phyloP scores from a whole-genome alignment of 1,140 invertebrate species.

The Drosophila biarmipes region DNA sequence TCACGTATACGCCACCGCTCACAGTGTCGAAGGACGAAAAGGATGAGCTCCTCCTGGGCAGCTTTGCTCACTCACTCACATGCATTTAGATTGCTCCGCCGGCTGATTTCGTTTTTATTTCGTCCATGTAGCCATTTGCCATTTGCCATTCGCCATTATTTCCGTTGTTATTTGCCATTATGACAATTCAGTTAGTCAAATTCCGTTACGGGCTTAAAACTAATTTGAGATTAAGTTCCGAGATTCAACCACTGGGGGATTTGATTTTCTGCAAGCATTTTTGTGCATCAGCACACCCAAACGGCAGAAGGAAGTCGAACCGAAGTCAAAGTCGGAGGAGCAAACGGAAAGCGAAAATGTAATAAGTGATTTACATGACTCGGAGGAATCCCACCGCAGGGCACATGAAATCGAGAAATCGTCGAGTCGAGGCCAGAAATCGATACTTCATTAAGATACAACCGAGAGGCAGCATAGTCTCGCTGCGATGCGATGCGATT shows the following conservation, averaged over 20 bases:
- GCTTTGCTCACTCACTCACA: slow-evolving; percentile 41
- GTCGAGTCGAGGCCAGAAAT: slow-evolving; percentile 60
- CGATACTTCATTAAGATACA: slow-evolving; percentile 82
- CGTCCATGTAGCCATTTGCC: slow-evolving; percentile 30
- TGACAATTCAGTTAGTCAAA: slow-evolving; percentile 82
- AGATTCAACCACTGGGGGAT: slow-evolving; percentile 43
- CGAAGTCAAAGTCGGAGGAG: slow-evolving; percentile 4
- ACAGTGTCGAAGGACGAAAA: slow-evolving; percentile 12
- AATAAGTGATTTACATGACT: slow-evolving; percentile 83
- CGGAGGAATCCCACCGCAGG: slow-evolving; percentile 73
- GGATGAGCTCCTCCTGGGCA: slow-evolving; percentile 11
- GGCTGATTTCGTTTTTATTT: slow-evolving; percentile 62
- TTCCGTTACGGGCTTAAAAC: slow-evolving; percentile 79
- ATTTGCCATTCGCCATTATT: slow-evolving; percentile 63
- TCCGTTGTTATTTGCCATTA: slow-evolving; percentile 82
- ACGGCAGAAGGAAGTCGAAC: slow-evolving; percentile 1
- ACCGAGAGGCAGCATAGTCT: slow-evolving; percentile 12
- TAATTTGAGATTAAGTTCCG: slow-evolving; percentile 81
- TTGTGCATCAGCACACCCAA: slow-evolving; percentile 53
- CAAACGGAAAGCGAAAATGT: slow-evolving; percentile 55
- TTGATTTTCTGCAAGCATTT: slow-evolving; percentile 53
- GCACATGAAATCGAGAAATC: slow-evolving; percentile 68
- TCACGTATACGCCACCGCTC: slow-evolving; percentile 74
- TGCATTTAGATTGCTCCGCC: slow-evolving; percentile 55
- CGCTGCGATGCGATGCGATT: not conserved